A percentile compares a stretch with the other conserved stretches of the same genome.
Conservation (phyloP, 2,113 vertebrate species). For the Neotoma lepida region DNA sequence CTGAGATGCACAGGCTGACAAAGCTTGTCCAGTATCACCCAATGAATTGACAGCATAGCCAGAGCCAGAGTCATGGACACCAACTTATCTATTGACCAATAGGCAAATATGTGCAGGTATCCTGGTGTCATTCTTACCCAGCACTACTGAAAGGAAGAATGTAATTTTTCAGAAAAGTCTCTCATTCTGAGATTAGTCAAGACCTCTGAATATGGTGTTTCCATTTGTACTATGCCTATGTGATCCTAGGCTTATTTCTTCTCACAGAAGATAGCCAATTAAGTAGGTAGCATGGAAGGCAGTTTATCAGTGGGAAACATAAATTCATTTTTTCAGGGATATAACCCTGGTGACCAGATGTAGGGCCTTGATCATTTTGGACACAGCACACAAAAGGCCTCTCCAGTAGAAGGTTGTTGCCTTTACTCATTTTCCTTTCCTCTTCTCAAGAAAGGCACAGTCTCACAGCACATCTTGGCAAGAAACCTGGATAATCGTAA, state of each 20-base stretch:
- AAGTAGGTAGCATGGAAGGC: background rate
- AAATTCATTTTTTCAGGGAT: background rate
- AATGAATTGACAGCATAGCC: background rate
- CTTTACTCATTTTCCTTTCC: background rate
- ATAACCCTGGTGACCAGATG: background rate
- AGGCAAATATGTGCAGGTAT: background rate
- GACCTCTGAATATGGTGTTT: background rate
- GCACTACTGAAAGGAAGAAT: background rate
- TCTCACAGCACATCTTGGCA: background rate
- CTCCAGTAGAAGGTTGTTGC: background rate
- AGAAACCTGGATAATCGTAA: background rate
- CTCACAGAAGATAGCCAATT: background rate
- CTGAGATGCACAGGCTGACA: background rate
- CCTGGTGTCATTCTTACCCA: background rate
- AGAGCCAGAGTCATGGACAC: background rate
- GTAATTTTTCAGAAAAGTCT: background rate
- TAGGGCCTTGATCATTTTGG: background rate
- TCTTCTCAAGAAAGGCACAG: background rate
- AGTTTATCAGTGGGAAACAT: background rate
- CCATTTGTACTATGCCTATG: background rate
- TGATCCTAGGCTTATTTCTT: background rate
- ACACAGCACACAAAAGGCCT: background rate
- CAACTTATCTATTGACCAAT: background rate
- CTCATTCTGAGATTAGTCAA: background rate
- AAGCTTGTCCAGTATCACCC: background rate